A percentile compares a stretch with the other conserved stretches of the same genome.
Conservation (phyloP, 1,140 invertebrate species). For the Caligus rogercresseyi region DNA sequence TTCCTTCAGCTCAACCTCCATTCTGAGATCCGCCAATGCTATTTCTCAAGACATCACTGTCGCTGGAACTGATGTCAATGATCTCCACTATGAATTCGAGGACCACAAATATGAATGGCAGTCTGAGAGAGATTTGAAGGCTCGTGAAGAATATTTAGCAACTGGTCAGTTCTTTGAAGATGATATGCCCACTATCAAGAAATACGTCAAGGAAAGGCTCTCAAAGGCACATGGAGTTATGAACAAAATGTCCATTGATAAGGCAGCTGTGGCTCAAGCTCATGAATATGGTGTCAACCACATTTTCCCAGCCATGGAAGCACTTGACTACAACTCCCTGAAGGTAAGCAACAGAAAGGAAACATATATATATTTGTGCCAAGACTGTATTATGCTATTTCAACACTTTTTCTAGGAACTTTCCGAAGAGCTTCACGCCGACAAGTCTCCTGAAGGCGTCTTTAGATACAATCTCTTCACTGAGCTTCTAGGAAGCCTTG, state of each 20-base stretch:
- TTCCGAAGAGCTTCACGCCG: conserved; percentile 3
- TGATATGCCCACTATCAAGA: not conserved
- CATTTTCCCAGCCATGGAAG: not conserved
- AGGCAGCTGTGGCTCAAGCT: not conserved
- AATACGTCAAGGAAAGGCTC: not conserved
- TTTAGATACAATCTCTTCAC: conserved; percentile 1
- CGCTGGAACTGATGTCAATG: not conserved
- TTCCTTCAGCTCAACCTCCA: conserved; percentile 4
- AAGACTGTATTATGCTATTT: not conserved
- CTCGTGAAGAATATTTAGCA: not conserved
- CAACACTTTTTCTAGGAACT: not conserved
- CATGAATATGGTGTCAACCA: conserved; percentile 8
- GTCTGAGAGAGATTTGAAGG: conserved; percentile 11
- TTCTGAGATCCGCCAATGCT: not conserved
- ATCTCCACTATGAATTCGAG: conserved; percentile 9
- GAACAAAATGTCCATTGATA: not conserved
- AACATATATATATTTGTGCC: not conserved
- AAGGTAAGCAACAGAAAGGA: no score
- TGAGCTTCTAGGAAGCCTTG: conserved; percentile 7
- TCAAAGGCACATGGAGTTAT: not conserved
- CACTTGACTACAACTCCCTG: conserved; percentile 9
- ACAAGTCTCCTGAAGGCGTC: conserved; percentile 11
- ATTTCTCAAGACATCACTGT: not conserved
- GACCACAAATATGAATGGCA: conserved; percentile 14
- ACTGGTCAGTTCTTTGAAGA: conserved; percentile 2